Percentiles rank a stretch among this genome's conserved stretches.
These are phyloP conservation scores for Nomada ruficornis DNA, from an alignment of 2,888 invertebrate genomes.

Conservation along the genomic window DNA sequence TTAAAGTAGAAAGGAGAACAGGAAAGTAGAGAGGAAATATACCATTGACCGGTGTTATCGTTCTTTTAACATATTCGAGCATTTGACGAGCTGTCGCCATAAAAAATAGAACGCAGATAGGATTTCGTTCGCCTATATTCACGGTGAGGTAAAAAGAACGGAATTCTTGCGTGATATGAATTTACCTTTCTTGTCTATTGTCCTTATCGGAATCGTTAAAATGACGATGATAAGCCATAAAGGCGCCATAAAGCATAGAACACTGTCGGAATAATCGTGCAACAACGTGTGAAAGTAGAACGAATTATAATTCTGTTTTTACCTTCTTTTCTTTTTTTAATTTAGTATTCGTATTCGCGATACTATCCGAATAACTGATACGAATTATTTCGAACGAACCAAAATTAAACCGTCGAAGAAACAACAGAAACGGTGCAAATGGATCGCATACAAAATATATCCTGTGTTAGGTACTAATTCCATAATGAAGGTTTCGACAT, in stretches of 20 bases:
- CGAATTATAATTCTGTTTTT: constrained; percentile 28
- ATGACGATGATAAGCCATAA: no score
- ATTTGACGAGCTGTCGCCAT: neutral
- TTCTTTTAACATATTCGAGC: constrained; percentile 25
- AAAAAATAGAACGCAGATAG: constrained; percentile 17
- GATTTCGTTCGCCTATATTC: constrained; percentile 18
- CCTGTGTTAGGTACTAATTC: neutral
- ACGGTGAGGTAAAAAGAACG: neutral
- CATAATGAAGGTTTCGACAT: neutral
- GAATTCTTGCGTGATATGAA: neutral
- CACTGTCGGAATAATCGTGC: neutral
- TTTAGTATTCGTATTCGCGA: neutral
- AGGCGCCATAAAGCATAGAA: neutral
- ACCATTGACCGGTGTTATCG: neutral
- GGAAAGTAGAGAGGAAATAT: neutral
- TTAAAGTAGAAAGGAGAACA: neutral
- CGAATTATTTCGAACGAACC: no score
- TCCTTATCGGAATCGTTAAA: constrained; percentile 10
- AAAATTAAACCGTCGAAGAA: neutral
- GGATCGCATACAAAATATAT: neutral
- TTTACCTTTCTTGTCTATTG: constrained; percentile 26
- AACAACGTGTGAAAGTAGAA: constrained; percentile 24
- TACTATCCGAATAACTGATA: neutral
- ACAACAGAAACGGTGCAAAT: neutral
- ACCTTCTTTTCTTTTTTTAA: neutral